These are phyloP conservation scores for Cynaeus angustus DNA, from an alignment of 2,888 invertebrate species.

Conservation along the genomic window DNA sequence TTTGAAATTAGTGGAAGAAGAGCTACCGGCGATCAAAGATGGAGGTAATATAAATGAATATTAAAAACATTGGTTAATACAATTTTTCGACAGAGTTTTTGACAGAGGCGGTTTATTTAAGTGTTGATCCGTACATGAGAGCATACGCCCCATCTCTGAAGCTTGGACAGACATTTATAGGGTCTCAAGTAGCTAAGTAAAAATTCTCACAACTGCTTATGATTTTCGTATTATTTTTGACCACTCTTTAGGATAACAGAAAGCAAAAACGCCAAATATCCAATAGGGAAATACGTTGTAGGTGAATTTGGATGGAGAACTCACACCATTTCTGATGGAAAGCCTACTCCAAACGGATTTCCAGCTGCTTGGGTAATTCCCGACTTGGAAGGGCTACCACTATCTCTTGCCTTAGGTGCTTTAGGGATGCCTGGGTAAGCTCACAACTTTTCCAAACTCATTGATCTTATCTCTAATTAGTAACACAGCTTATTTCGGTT, in stretches of 20 bases:
- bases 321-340: slow-evolving; percentile 73
- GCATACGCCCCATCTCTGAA: slow-evolving; percentile 71
- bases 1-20: slow-evolving; percentile 80
- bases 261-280: slow-evolving; percentile 78
- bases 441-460: neutral
- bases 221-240: slow-evolving; percentile 4
- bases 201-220: neutral
- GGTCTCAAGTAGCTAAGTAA: slow-evolving; percentile 80
- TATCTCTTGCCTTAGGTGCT: slow-evolving; percentile 77
- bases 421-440: slow-evolving; percentile 82
- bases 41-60: slow-evolving; percentile 74
- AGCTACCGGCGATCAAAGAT: slow-evolving; percentile 77
- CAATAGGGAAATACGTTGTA: slow-evolving; percentile 77
- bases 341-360: slow-evolving; percentile 50
- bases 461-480: slow-evolving; percentile 68
- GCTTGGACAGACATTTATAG: slow-evolving; percentile 75
- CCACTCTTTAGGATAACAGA: slow-evolving; percentile 75
- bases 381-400: slow-evolving; percentile 76
- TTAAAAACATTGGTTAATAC: neutral
- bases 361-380: slow-evolving; percentile 73
- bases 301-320: slow-evolving; percentile 81
- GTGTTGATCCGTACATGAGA: slow-evolving; percentile 83
- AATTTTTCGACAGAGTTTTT: slow-evolving; percentile 68
- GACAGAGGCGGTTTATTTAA: slow-evolving; percentile 78
- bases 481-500: slow-evolving; percentile 83